Conservation (phyloP, 2,113 vertebrate species). For the Tetrax tetrax region DNA sequence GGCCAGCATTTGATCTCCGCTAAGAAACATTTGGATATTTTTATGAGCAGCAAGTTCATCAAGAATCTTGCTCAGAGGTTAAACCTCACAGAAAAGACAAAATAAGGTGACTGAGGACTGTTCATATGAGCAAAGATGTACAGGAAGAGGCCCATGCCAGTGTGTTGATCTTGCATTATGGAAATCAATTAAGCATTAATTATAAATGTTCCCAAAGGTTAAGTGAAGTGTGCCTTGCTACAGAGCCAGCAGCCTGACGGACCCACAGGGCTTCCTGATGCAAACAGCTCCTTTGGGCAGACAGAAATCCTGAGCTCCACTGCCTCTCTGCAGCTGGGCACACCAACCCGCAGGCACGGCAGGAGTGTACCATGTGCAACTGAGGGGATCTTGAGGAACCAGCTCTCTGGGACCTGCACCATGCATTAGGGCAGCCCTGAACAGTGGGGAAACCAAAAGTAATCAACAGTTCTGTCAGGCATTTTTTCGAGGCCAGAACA, state of each 20-base stretch:
- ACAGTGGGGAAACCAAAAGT: neutral
- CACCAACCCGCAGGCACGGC: fast-evolving
- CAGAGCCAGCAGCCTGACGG: neutral
- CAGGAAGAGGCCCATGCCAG: constrained; percentile 41
- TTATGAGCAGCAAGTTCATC: constrained; percentile 62
- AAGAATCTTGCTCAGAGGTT: constrained; percentile 57
- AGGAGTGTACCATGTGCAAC: neutral
- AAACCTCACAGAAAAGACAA: constrained; percentile 62
- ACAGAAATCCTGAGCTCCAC: neutral
- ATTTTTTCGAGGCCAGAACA: neutral
- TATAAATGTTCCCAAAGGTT: constrained; percentile 67
- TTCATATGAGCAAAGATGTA: constrained; percentile 52
- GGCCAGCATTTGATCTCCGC: constrained; percentile 45
- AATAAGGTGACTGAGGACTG: constrained; percentile 64
- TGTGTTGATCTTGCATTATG: constrained; percentile 71
- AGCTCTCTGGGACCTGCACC: neutral
- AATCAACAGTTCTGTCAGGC: neutral
- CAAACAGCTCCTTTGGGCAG: neutral
- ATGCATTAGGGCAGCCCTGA: neutral
- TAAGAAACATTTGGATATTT: constrained; percentile 64
- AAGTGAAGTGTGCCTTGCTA: constrained; percentile 47
- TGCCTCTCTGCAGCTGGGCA: neutral
- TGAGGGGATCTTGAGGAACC: neutral
- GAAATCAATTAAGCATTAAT: constrained; percentile 71
- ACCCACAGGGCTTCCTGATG: neutral